These are phyloP conservation scores for Hippocampus guttulatus DNA, from an alignment of 2,113 vertebrate genomes.

Conservation along the genomic window DNA sequence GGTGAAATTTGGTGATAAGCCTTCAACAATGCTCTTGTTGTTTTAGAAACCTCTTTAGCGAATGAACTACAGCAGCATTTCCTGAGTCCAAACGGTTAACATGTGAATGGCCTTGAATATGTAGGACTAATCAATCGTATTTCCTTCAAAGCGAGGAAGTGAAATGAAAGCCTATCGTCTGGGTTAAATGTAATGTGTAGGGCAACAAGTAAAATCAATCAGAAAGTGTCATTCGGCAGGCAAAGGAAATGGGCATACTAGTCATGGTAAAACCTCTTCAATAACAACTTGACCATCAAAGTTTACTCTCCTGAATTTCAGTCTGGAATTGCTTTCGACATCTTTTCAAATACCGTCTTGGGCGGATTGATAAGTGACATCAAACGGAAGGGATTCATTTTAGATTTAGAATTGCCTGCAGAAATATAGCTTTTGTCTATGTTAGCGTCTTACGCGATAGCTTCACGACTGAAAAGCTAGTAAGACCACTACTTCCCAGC, in stretches of 20 bases:
- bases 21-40: neutral
- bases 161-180: constrained; percentile 12
- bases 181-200: constrained; percentile 7
- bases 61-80: neutral
- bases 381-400: too few species aligned
- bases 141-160: neutral
- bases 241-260: neutral
- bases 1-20: neutral
- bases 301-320: neutral
- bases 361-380: neutral
- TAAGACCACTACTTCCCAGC: too few species aligned
- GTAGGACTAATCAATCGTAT: constrained; percentile 10
- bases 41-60: neutral
- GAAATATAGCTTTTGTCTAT: too few species aligned
- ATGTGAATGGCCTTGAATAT: neutral
- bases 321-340: neutral
- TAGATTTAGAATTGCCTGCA: too few species aligned
- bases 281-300: neutral
- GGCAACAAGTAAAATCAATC: constrained; percentile 12
- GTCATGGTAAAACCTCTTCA: constrained; percentile 2
- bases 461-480: too few species aligned
- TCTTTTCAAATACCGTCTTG: neutral
- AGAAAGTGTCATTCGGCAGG: neutral
- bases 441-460: too few species aligned
- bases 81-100: neutral